Evolutionary conservation across 2,888 invertebrate genomes (phyloP), one percentile per base, ranked within the genome.

Genomic region (Nebria brevicollis): DNA sequence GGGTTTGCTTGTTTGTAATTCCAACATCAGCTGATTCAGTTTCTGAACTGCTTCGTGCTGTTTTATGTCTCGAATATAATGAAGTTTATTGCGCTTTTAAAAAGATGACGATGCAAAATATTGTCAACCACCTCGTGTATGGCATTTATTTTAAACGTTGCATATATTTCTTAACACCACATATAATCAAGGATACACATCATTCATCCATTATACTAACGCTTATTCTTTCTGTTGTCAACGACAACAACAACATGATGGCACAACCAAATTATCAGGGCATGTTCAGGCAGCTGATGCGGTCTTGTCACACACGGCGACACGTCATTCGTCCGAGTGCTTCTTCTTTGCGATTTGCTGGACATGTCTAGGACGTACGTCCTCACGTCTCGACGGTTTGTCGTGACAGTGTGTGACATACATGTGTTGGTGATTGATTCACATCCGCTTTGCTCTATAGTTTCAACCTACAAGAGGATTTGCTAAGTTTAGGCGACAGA

Each of bases 371-470:
- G 72, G 77, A 77, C 77, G 64, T 72, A 77, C 77, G 78, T 70
- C 26, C 70, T 20, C 70, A 70, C 70, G 70, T 34, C 54, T 54
- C 54, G 54, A 54, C 54, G 54, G 54, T 54, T 54, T 54, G 54
- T 54, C 54, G 54, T 54, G 54, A 54, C 54, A 54, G 70, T 25
- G 73, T 73, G 73, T 73, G 78, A 73, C 78, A 74, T 72, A 78
- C 78, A 74, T 78, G 73, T 78, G 78, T 78, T 73, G 72, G 78
- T 78, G 78, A 78, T 78, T 78, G 78, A 78, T 78, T 78, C 78
- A 77, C 78, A 15, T 42, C 54, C 54, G 54, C 8, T 54, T 54
- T 54, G 54, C 54, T 54, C 13, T 8, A 54, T 54, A 13, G 54
- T 54, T 54, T 54, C 54, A 54, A 54, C 8, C 54, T 54, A 0